A percentile compares a stretch with the other conserved stretches of the same genome.
phyloP scores from a whole-genome alignment of 2,888 invertebrate genomes.

The Acrobasis consociella region DNA sequence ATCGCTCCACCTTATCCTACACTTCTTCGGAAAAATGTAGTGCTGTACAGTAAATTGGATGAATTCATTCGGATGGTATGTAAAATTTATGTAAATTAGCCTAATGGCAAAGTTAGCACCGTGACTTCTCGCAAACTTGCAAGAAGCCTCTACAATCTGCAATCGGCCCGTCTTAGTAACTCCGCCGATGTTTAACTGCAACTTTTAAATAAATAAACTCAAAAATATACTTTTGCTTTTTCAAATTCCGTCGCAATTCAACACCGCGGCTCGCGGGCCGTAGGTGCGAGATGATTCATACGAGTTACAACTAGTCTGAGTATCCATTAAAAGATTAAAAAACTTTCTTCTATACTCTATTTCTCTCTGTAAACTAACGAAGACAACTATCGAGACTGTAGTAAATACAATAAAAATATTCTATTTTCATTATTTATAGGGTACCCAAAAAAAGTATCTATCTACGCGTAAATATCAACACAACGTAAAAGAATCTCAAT shows the following conservation, averaged over 20 bases:
- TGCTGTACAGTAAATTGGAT: constrained; percentile 25
- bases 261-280: constrained; percentile 10
- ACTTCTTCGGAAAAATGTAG: background rate
- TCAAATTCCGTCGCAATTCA: constrained; percentile 4
- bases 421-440: constrained; percentile 2
- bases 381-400: constrained; percentile 16
- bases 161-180: background rate
- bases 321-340: constrained; percentile 29
- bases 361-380: constrained; percentile 13
- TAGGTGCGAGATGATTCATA: background rate
- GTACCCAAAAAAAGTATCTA: constrained; percentile 22
- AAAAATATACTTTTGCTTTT: constrained; percentile 12
- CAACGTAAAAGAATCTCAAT: constrained; percentile 27
- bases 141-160: constrained; percentile 1
- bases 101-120: constrained; percentile 59
- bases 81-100: constrained; percentile 32
- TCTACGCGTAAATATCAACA: constrained; percentile 28
- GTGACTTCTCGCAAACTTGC: constrained; percentile 32
- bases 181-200: constrained; percentile 20
- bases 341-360: constrained; percentile 20
- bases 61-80: constrained; percentile 27
- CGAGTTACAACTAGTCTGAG: constrained; percentile 28
- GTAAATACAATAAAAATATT: constrained; percentile 28
- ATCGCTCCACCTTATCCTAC: background rate
- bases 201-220: constrained; percentile 12